These are phyloP conservation scores for Temnothorax curvispinosus DNA, from an alignment of 1,140 invertebrate genomes.

Conservation along the genomic window DNA sequence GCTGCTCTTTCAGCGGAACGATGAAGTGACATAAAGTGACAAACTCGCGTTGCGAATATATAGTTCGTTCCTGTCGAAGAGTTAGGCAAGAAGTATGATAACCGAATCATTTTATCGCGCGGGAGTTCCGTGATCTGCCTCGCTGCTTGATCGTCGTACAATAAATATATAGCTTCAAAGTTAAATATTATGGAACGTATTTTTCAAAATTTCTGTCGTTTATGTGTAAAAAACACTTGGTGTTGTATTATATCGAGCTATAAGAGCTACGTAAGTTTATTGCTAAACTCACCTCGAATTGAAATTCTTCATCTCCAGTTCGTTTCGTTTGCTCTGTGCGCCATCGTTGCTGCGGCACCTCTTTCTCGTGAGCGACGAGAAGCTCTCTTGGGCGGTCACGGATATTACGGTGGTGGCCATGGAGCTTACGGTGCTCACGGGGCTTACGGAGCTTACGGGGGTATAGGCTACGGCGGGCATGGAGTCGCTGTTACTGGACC, in stretches of 20 bases:
- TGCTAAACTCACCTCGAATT: slow-evolving; percentile 42
- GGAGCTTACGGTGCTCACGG: slow-evolving; percentile 75
- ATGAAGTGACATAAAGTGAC: slow-evolving; percentile 37
- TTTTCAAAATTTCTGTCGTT: background rate
- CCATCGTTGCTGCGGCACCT: slow-evolving; percentile 74
- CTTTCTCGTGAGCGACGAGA: slow-evolving; percentile 64
- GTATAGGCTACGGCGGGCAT: slow-evolving; percentile 74
- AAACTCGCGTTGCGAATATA: slow-evolving; percentile 9
- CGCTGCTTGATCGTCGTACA: background rate
- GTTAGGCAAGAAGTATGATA: background rate
- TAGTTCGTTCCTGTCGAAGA: background rate
- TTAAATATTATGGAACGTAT: background rate
- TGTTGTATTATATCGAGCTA: background rate
- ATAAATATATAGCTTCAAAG: background rate
- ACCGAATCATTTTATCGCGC: background rate
- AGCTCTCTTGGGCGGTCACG: slow-evolving; percentile 68
- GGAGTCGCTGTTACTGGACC: slow-evolving; percentile 81
- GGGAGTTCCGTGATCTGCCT: background rate
- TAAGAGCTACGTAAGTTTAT: background rate
- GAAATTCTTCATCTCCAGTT: slow-evolving; percentile 64
- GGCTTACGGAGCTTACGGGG: slow-evolving; percentile 70
- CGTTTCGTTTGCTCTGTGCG: slow-evolving; percentile 67
- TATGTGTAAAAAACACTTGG: background rate
- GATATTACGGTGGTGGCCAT: slow-evolving; percentile 76
- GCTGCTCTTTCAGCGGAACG: slow-evolving; percentile 21